Conservation (phyloP, 2,888 invertebrate species). For the Seira ritae region DNA sequence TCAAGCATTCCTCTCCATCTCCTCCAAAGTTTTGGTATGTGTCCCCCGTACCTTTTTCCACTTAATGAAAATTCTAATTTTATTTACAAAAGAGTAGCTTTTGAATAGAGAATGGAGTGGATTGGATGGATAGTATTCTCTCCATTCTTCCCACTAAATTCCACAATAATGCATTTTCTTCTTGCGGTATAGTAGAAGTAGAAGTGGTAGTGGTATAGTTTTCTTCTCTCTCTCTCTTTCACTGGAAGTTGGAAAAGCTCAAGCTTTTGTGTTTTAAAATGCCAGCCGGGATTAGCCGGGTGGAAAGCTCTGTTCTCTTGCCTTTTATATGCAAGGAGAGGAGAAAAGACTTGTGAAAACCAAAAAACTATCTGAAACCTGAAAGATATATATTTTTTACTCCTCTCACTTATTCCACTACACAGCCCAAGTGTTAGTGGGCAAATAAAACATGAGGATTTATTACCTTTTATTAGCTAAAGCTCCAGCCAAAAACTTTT, state of each 20-base stretch:
- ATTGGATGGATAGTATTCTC: too few relatives aligned
- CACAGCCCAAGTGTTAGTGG: conserved; percentile 65
- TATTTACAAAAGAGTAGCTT: conserved; percentile 62
- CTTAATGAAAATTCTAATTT: conserved; percentile 65
- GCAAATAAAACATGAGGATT: conserved; percentile 65
- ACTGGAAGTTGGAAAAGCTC: too few relatives aligned
- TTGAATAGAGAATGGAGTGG: conserved; percentile 62
- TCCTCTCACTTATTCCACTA: conserved; percentile 64
- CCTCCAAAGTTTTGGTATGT: conserved; percentile 45
- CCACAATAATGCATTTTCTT: not conserved
- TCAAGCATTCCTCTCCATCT: too few relatives aligned
- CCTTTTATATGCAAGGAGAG: conserved; percentile 15
- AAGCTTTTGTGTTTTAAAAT: conserved; percentile 41
- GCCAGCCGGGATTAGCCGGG: conserved; percentile 64
- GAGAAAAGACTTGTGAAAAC: conserved; percentile 21
- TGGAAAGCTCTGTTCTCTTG: conserved; percentile 44
- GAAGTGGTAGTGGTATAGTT: too few relatives aligned
- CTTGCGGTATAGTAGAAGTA: conserved; percentile 39
- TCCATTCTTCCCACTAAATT: too few relatives aligned
- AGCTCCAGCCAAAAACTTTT: conserved; percentile 59
- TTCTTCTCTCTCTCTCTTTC: too few relatives aligned
- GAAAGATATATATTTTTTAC: conserved; percentile 26
- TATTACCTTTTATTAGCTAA: conserved; percentile 65
- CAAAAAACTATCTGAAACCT: conserved; percentile 48
- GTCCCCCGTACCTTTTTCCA: conserved; percentile 62